These are phyloP conservation scores for Triplophysa tibetana DNA, from an alignment of 2,113 vertebrate genomes.

Conservation along the genomic window DNA sequence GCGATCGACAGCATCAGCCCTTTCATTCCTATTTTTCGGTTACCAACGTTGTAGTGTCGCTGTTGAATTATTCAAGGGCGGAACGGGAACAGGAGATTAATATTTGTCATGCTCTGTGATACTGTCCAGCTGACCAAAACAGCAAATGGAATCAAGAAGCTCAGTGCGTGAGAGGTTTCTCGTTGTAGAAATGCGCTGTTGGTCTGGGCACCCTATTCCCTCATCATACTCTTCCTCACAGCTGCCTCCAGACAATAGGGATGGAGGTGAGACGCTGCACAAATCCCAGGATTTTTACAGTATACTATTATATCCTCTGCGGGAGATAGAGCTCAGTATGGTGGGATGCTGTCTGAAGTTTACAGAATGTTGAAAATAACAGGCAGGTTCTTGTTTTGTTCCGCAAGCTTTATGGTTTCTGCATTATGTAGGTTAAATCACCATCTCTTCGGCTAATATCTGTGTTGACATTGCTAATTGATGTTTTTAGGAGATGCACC, in stretches of 20 bases:
- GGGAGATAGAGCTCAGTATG: slow-evolving; percentile 18
- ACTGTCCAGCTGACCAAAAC: slow-evolving; percentile 52
- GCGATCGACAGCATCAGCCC: slow-evolving; percentile 40
- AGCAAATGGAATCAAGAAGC: slow-evolving; percentile 53
- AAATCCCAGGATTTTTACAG: slow-evolving; percentile 35
- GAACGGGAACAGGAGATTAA: slow-evolving; percentile 51
- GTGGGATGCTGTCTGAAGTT: background rate
- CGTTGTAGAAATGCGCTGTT: background rate
- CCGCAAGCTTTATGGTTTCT: background rate
- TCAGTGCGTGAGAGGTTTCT: slow-evolving; percentile 30
- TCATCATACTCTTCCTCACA: slow-evolving; percentile 36
- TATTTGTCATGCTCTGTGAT: slow-evolving; percentile 54
- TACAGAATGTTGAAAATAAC: background rate
- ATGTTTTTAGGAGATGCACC: slow-evolving; percentile 10
- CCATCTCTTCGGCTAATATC: background rate
- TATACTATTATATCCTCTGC: slow-evolving; percentile 49
- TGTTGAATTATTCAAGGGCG: slow-evolving; percentile 54
- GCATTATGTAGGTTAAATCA: background rate
- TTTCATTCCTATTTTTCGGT: slow-evolving; percentile 40
- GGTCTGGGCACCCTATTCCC: slow-evolving; percentile 13
- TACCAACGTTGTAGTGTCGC: slow-evolving; percentile 26
- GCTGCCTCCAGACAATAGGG: slow-evolving; percentile 31
- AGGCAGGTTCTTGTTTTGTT: background rate
- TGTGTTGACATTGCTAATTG: slow-evolving; percentile 38
- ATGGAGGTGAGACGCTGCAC: slow-evolving; percentile 34